These are phyloP conservation scores for Zaprionus lachaisei DNA, from an alignment of 1,140 invertebrate species.

Conservation along the genomic window DNA sequence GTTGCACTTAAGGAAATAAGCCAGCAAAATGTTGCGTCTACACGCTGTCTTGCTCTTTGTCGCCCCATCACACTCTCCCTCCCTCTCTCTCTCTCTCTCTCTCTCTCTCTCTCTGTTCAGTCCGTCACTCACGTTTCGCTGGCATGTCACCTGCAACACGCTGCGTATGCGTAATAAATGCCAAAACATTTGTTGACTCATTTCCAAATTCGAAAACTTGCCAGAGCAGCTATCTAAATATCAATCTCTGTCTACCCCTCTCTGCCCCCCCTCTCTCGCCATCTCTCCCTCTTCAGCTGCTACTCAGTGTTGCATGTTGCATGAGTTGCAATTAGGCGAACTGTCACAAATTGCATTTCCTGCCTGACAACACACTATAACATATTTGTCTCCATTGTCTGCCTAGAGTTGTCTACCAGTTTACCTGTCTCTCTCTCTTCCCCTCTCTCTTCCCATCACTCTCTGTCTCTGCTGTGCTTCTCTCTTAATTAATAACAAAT, in stretches of 20 bases:
- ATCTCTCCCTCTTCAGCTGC: not conserved
- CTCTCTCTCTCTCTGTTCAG: not conserved
- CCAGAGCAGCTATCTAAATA: not conserved
- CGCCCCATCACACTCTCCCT: not conserved
- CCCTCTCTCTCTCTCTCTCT: not conserved
- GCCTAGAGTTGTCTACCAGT: not conserved
- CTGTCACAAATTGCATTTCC: slow-evolving; percentile 33
- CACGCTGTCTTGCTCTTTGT: not conserved
- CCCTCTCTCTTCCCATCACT: too few species aligned
- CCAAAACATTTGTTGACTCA: slow-evolving; percentile 41
- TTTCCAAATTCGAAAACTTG: slow-evolving; percentile 31
- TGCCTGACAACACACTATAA: slow-evolving; percentile 13
- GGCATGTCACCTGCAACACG: slow-evolving; percentile 20
- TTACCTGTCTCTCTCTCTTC: not conserved
- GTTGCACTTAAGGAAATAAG: slow-evolving; percentile 78
- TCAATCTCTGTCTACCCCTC: not conserved
- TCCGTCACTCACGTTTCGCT: not conserved
- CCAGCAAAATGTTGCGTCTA: slow-evolving; percentile 49
- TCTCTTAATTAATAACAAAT: slow-evolving; percentile 32
- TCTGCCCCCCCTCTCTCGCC: not conserved
- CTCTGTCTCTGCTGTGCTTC: not conserved
- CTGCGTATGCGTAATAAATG: slow-evolving; percentile 50
- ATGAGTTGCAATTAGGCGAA: slow-evolving; percentile 51
- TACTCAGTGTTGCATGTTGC: slow-evolving; percentile 26
- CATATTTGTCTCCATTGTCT: slow-evolving; percentile 1